Evolutionary conservation across 2,888 invertebrate genomes (phyloP).

Genomic region (Ischnus inquisitorius): DNA sequence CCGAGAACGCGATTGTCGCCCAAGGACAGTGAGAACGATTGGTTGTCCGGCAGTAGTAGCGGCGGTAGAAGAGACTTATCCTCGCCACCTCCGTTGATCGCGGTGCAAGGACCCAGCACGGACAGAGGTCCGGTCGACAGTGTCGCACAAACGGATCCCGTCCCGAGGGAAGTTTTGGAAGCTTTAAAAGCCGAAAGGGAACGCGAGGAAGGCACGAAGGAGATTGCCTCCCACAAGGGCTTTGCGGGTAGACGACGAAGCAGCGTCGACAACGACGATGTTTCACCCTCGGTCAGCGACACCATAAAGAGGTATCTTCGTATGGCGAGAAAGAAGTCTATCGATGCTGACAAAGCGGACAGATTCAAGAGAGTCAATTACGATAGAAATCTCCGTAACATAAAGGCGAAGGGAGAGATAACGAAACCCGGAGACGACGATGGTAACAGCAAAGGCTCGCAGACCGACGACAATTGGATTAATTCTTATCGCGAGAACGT

Average conservation of each 20-base stretch:
- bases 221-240: slow-evolving; percentile 76
- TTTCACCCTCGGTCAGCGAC: slow-evolving; percentile 94
- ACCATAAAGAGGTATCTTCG: slow-evolving; percentile 94
- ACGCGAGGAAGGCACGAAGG: slow-evolving; percentile 85
- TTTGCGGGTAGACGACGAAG: slow-evolving; percentile 88
- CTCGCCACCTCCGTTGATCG: slow-evolving; percentile 90
- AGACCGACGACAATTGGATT: slow-evolving; percentile 93
- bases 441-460: slow-evolving; percentile 91
- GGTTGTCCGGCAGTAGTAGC: slow-evolving; percentile 53
- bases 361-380: slow-evolving; percentile 95
- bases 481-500: slow-evolving; percentile 87
- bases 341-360: slow-evolving; percentile 92
- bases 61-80: slow-evolving; percentile 73
- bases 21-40: slow-evolving; percentile 73
- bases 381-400: slow-evolving; percentile 93
- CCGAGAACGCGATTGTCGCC: slow-evolving; percentile 70
- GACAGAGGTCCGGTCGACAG: slow-evolving; percentile 86
- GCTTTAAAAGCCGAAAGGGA: slow-evolving; percentile 86
- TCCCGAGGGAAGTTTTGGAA: slow-evolving; percentile 87
- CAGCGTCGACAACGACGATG: slow-evolving; percentile 94
- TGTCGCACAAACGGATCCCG: slow-evolving; percentile 89
- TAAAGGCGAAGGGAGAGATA: slow-evolving; percentile 92
- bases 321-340: slow-evolving; percentile 95
- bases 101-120: slow-evolving; percentile 88
- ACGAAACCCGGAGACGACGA: slow-evolving; percentile 93